phyloP scores from a whole-genome alignment of 2,797 vertebrate species.

The Gymnocypris eckloni region DNA sequence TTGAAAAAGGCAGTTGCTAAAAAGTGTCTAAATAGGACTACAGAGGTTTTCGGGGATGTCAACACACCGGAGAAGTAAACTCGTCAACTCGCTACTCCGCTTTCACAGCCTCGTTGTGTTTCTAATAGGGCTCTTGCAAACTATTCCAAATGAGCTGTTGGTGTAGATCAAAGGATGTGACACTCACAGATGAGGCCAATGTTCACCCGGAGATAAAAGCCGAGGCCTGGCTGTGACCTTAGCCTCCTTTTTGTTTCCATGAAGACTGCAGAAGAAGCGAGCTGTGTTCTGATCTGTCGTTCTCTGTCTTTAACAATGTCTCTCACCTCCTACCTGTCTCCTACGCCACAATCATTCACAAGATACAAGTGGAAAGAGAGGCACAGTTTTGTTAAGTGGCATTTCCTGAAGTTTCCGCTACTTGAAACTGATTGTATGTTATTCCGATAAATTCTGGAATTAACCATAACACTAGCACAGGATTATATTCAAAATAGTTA shows the following conservation, averaged over 20 bases:
- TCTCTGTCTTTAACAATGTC: conserved; percentile 25
- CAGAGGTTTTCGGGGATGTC: neutral
- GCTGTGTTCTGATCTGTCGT: neutral
- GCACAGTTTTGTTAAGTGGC: neutral
- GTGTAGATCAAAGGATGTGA: neutral
- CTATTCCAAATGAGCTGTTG: neutral
- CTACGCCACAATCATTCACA: neutral
- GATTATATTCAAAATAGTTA: neutral
- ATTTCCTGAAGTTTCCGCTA: neutral
- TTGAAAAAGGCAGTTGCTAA: neutral
- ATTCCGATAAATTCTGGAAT: neutral
- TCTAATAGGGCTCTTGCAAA: neutral
- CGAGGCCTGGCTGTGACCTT: conserved; percentile 8
- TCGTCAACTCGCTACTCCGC: neutral
- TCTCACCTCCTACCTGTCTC: conserved; percentile 46
- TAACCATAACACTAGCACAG: neutral
- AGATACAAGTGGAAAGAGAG: neutral
- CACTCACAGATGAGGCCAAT: neutral
- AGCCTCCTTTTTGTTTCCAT: neutral
- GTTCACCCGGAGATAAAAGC: neutral
- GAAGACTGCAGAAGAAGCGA: neutral
- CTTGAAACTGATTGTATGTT: neutral
- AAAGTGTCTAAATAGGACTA: neutral
- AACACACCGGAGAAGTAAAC: neutral
- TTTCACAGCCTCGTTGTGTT: neutral